Evolutionary conservation across 2,797 vertebrate genomes (phyloP).

Genomic region (Pseudocheirus occidentalis): DNA sequence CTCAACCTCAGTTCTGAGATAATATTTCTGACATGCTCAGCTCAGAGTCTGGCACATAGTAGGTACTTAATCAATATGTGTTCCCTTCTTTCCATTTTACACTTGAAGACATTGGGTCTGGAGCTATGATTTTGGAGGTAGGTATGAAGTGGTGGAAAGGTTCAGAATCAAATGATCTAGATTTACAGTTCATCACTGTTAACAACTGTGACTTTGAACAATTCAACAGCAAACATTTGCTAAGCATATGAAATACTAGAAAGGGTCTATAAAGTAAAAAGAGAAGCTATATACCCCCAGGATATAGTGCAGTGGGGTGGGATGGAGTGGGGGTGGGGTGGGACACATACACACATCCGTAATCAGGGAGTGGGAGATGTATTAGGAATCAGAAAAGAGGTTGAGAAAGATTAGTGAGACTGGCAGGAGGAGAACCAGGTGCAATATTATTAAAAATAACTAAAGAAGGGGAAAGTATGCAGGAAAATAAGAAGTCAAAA

Average conservation of each 20-base stretch:
- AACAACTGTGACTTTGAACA: neutral
- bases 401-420: neutral
- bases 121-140: neutral
- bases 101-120: neutral
- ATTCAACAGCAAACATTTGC: neutral
- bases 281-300: neutral
- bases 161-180: neutral
- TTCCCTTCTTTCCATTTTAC: neutral
- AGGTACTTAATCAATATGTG: neutral
- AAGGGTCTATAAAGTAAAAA: neutral
- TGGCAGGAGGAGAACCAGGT: neutral
- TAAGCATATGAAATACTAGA: neutral
- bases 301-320: no score
- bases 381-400: neutral
- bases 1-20: neutral
- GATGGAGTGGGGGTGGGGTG: neutral
- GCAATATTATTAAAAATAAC: neutral
- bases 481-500: neutral
- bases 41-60: neutral
- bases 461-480: neutral
- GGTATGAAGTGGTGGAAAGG: neutral
- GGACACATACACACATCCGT: neutral
- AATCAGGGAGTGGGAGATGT: neutral
- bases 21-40: neutral
- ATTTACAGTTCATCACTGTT: neutral